These are phyloP conservation scores for Zootoca vivipara DNA, from an alignment of 2,113 vertebrate genomes.

Conservation along the genomic window DNA sequence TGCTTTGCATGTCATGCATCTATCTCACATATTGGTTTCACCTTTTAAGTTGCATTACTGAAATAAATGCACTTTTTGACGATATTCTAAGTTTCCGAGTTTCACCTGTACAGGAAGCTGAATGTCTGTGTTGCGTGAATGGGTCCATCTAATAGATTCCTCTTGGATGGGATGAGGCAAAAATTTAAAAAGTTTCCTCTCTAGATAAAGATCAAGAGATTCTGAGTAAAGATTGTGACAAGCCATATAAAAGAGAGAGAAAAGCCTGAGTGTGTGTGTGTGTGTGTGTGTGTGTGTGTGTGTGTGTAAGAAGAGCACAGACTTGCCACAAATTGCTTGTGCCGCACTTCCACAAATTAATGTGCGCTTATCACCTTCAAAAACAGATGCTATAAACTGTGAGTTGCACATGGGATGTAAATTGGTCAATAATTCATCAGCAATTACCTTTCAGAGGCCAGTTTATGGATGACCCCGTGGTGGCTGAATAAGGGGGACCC, in stretches of 20 bases:
- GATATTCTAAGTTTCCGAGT: too few relatives aligned
- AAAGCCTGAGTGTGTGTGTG: neutral
- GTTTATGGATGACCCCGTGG: neutral
- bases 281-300: neutral
- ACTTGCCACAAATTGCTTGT: constrained; percentile 1
- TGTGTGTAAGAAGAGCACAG: neutral
- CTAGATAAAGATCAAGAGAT: neutral
- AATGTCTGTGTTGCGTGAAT: too few relatives aligned
- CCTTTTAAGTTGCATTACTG: too few relatives aligned
- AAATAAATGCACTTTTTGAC: too few relatives aligned
- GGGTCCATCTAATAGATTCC: too few relatives aligned
- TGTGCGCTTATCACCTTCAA: constrained; percentile 29
- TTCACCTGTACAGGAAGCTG: too few relatives aligned
- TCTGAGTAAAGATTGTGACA: neutral
- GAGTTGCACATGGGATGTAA: constrained; percentile 11
- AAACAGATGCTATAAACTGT: neutral
- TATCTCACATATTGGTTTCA: too few relatives aligned
- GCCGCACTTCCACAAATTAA: neutral
- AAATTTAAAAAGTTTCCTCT: too few relatives aligned
- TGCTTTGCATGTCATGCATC: too few relatives aligned
- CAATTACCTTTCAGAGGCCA: constrained; percentile 13
- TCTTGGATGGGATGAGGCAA: too few relatives aligned
- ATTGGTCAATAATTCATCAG: constrained; percentile 23
- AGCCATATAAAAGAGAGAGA: neutral
- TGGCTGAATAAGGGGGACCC: neutral